These are phyloP conservation scores for Troilus luridus DNA, from an alignment of 2,888 invertebrate genomes.

Conservation along the genomic window DNA sequence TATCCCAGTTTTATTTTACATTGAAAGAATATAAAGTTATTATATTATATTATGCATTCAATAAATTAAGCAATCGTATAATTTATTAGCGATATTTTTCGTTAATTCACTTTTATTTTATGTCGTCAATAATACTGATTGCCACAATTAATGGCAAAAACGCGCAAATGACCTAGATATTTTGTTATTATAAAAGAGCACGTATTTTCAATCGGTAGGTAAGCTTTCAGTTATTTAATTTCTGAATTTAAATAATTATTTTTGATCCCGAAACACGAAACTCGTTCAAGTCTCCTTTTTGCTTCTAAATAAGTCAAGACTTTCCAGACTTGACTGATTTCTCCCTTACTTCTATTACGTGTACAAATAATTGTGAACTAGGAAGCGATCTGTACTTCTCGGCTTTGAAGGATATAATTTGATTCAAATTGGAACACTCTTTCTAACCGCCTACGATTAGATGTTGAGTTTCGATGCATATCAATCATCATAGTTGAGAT, in stretches of 20 bases:
- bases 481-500: too few species aligned
- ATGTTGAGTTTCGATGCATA: too few species aligned
- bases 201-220: background rate
- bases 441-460: too few species aligned
- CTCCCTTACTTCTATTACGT: background rate
- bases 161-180: too few species aligned
- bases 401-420: background rate
- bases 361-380: background rate
- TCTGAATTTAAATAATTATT: background rate
- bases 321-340: background rate
- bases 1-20: too few species aligned
- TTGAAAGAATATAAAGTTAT: too few species aligned
- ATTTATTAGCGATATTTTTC: too few species aligned
- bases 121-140: too few species aligned
- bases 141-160: too few species aligned
- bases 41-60: too few species aligned
- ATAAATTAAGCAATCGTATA: too few species aligned
- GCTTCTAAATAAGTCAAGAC: background rate
- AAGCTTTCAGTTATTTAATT: background rate
- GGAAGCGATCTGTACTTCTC: background rate
- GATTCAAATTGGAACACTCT: background rate
- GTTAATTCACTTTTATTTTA: too few species aligned
- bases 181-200: background rate
- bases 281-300: background rate
- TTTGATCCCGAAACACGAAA: background rate